Percentiles rank a stretch among this genome's conserved stretches.
Conservation (phyloP, 2,797 vertebrate genomes). For the Taeniopygia guttata region DNA sequence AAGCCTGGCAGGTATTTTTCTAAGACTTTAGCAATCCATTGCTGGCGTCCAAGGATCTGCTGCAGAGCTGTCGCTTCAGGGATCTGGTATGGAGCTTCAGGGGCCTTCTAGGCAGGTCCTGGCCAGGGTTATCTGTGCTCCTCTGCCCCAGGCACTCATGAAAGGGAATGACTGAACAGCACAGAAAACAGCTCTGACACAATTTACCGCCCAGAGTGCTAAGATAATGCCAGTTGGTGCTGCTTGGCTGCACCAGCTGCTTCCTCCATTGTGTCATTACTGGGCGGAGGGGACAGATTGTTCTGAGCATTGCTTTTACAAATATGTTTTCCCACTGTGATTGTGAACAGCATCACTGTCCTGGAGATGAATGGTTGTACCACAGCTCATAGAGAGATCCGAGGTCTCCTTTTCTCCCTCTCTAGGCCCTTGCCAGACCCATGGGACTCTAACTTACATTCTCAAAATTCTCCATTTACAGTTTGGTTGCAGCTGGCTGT, state of each 20-base stretch:
- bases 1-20: neutral
- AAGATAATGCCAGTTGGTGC: neutral
- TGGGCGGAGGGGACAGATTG: neutral
- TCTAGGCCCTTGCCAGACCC: neutral
- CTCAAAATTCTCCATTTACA: neutral
- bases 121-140: neutral
- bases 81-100: neutral
- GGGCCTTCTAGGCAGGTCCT: neutral
- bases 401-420: neutral
- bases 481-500: neutral
- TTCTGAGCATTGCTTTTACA: neutral
- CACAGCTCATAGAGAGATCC: neutral
- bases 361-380: neutral
- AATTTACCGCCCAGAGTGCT: neutral
- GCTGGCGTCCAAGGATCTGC: neutral
- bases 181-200: neutral
- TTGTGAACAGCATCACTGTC: neutral
- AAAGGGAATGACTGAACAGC: neutral
- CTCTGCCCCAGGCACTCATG: rapidly evolving
- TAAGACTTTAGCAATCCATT: neutral
- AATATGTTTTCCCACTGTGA: neutral
- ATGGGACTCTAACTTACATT: neutral
- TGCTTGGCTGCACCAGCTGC: neutral
- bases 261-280: neutral
- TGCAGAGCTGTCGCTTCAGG: neutral